Conservation (phyloP, 2,797 vertebrate species). For the Myripristis jacobus region DNA sequence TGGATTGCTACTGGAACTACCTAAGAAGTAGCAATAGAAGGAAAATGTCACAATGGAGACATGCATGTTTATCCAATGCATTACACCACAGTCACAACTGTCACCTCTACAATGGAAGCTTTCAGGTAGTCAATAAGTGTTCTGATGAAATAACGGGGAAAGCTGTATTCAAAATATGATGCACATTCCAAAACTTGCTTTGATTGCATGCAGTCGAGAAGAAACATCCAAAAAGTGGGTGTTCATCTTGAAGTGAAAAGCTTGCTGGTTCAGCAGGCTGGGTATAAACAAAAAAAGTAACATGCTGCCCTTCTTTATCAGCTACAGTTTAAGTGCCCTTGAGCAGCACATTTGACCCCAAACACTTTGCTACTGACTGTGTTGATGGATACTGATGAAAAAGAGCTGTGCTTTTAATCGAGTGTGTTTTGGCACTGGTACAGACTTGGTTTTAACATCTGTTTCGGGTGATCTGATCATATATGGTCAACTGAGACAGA, state of each 20-base stretch:
- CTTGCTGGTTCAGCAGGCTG: not conserved
- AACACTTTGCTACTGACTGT: not conserved
- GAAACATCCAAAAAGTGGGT: not conserved
- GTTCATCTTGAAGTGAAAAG: too few species aligned
- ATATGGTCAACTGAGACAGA: too few species aligned
- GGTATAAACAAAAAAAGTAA: not conserved
- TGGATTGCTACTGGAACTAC: slow-evolving; percentile 4
- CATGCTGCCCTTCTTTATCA: too few species aligned
- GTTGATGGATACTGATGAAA: too few species aligned
- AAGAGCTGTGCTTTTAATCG: too few species aligned
- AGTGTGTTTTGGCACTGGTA: too few species aligned
- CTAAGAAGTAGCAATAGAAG: not conserved
- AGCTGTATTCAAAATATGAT: not conserved
- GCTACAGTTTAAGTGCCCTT: too few species aligned
- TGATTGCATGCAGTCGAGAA: not conserved
- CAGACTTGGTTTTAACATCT: too few species aligned
- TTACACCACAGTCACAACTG: not conserved
- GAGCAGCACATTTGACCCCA: too few species aligned
- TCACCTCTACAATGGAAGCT: not conserved
- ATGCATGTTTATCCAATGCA: not conserved
- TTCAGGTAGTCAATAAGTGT: not conserved
- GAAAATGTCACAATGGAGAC: not conserved
- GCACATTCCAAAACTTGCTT: slow-evolving; percentile 36
- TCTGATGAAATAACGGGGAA: not conserved
- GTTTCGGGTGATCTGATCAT: too few species aligned